Evolutionary conservation across 2,888 invertebrate genomes (phyloP).

Genomic region (Eretmocerus hayati): DNA sequence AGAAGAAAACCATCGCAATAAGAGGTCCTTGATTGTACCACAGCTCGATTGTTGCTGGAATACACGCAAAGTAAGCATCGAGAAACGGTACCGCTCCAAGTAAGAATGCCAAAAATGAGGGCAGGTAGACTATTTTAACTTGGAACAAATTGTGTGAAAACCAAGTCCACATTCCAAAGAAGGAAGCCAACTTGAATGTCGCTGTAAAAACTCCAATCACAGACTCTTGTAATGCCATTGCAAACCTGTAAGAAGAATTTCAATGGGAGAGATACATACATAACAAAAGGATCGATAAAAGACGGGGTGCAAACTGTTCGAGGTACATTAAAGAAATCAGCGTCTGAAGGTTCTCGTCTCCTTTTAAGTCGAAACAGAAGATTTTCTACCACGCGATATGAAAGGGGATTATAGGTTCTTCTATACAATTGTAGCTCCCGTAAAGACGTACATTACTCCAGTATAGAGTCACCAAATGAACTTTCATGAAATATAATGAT

Average conservation of each 20-base stretch:
- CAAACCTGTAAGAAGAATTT: conserved; percentile 57
- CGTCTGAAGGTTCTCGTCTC: too few relatives aligned
- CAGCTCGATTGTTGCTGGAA: conserved; percentile 90
- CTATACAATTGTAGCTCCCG: too few relatives aligned
- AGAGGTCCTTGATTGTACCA: conserved; percentile 88
- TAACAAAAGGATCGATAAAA: too few relatives aligned
- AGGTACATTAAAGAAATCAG: too few relatives aligned
- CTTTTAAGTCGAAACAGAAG: too few relatives aligned
- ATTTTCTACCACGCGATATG: too few relatives aligned
- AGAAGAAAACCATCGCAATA: conserved; percentile 71
- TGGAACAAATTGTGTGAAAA: conserved; percentile 92
- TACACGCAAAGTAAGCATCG: conserved; percentile 90
- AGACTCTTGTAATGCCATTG: conserved; percentile 76
- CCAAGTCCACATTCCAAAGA: conserved; percentile 98
- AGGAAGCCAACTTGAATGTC: conserved; percentile 92
- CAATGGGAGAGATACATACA: too few relatives aligned
- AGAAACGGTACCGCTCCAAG: conserved; percentile 94
- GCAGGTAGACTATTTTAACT: conserved; percentile 90
- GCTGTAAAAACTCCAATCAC: conserved; percentile 93
- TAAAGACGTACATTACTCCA: too few relatives aligned
- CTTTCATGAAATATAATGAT: too few relatives aligned
- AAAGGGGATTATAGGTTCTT: too few relatives aligned
- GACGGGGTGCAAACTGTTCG: too few relatives aligned
- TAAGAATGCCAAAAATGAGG: conserved; percentile 87
- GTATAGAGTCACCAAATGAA: too few relatives aligned